Conservation (phyloP, 2,113 vertebrate genomes). For the Trochalopteron elliotii region DNA sequence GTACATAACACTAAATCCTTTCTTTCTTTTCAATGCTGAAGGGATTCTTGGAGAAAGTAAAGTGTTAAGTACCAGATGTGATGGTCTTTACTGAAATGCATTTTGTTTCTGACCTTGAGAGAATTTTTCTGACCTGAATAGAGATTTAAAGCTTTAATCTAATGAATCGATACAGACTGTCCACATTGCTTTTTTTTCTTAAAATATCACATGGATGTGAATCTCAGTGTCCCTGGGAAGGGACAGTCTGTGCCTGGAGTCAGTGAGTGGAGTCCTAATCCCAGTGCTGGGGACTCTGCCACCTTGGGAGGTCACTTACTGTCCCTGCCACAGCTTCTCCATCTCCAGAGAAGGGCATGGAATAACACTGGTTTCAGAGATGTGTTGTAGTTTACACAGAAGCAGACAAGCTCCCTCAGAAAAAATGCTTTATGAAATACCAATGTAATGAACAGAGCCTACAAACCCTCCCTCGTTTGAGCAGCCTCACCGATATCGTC, state of each 20-base stretch:
- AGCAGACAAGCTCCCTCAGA: neutral
- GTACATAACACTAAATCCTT: neutral
- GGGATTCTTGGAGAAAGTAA: neutral
- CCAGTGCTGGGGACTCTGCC: neutral
- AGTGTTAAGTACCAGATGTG: neutral
- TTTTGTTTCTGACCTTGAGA: neutral
- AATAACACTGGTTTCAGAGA: accelerated
- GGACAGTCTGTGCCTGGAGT: neutral
- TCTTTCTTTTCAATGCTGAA: neutral
- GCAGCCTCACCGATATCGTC: neutral
- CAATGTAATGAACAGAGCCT: neutral
- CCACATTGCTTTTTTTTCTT: neutral
- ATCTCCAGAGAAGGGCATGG: neutral
- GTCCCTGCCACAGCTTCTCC: neutral
- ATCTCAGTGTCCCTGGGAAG: neutral
- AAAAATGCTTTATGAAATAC: neutral
- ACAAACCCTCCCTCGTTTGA: neutral
- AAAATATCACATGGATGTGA: neutral
- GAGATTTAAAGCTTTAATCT: neutral
- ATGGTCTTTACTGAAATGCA: neutral
- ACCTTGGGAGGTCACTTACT: neutral
- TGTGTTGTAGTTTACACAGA: neutral
- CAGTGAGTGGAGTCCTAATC: neutral
- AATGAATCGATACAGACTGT: neutral
- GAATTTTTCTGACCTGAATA: neutral